Conservation (phyloP, 2,113 vertebrate species). For the Andinoacara biseriatus region DNA sequence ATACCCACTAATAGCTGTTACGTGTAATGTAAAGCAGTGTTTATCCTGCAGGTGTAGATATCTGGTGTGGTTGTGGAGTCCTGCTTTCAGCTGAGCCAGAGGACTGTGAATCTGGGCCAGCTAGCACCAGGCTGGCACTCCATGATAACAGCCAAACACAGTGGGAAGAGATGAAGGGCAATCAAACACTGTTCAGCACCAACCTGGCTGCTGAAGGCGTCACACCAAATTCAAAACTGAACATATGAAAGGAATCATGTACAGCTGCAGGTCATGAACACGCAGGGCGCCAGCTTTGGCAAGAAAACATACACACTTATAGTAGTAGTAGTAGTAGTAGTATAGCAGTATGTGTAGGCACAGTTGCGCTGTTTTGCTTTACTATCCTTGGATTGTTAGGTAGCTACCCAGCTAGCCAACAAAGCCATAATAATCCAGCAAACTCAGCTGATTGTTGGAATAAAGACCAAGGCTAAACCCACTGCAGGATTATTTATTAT, state of each 20-base stretch:
- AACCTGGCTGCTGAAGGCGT: slow-evolving; percentile 19
- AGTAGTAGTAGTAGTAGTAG: background rate
- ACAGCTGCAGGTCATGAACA: background rate
- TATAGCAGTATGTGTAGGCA: background rate
- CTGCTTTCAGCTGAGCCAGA: slow-evolving; percentile 26
- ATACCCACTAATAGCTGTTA: slow-evolving; percentile 8
- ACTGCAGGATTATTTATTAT: background rate
- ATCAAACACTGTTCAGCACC: background rate
- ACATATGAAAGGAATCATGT: background rate
- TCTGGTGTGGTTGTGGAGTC: slow-evolving; percentile 17
- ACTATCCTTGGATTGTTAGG: too few relatives aligned
- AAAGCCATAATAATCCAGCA: background rate
- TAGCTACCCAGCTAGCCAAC: background rate
- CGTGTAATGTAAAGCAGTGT: slow-evolving; percentile 2
- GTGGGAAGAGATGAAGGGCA: slow-evolving; percentile 18
- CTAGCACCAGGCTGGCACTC: slow-evolving; percentile 48
- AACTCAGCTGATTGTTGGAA: background rate
- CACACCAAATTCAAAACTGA: background rate
- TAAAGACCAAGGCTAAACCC: background rate
- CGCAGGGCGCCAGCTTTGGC: background rate
- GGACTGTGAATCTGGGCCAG: slow-evolving; percentile 42
- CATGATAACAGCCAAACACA: slow-evolving; percentile 63
- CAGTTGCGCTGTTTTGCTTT: too few relatives aligned
- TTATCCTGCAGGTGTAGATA: slow-evolving; percentile 41
- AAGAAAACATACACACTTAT: background rate